Conservation (phyloP, 2,888 invertebrate species). For the Erynnis tages region DNA sequence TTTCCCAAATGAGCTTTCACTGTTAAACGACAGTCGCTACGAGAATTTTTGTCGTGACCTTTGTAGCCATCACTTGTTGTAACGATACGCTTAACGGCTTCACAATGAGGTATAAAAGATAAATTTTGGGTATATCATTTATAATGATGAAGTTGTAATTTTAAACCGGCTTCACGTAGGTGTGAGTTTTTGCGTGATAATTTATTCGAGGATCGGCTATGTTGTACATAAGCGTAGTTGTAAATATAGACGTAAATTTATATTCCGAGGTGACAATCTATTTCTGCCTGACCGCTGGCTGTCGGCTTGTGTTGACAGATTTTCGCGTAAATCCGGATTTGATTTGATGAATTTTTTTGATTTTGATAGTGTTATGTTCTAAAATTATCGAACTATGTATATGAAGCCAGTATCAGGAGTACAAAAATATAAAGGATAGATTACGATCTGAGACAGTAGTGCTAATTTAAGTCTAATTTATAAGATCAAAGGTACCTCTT, state of each 20-base stretch:
- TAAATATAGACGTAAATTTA: slow-evolving; percentile 53
- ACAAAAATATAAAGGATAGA: too few relatives aligned
- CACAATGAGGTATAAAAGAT: not conserved
- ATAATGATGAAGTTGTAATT: slow-evolving; percentile 7
- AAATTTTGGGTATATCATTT: not conserved
- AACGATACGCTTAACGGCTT: too few relatives aligned
- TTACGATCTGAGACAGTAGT: too few relatives aligned
- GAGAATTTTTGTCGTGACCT: too few relatives aligned
- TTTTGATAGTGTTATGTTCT: not conserved
- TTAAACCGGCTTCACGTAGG: slow-evolving; percentile 28
- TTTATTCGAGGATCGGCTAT: slow-evolving; percentile 41
- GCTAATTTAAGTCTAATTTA: too few relatives aligned
- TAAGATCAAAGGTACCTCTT: too few relatives aligned
- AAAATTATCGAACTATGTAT: too few relatives aligned
- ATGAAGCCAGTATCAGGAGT: too few relatives aligned
- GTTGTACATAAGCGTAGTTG: slow-evolving; percentile 39
- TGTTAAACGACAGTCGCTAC: too few relatives aligned
- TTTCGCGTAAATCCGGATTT: slow-evolving; percentile 18
- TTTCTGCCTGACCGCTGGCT: slow-evolving; percentile 46
- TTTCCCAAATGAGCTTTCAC: too few relatives aligned
- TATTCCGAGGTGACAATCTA: slow-evolving; percentile 61
- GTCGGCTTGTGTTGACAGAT: slow-evolving; percentile 32
- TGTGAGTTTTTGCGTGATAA: slow-evolving; percentile 38
- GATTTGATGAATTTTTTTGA: not conserved
- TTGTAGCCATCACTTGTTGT: too few relatives aligned